Conservation (phyloP, 2,888 invertebrate species). For the Gymnoscelis rufifasciata region DNA sequence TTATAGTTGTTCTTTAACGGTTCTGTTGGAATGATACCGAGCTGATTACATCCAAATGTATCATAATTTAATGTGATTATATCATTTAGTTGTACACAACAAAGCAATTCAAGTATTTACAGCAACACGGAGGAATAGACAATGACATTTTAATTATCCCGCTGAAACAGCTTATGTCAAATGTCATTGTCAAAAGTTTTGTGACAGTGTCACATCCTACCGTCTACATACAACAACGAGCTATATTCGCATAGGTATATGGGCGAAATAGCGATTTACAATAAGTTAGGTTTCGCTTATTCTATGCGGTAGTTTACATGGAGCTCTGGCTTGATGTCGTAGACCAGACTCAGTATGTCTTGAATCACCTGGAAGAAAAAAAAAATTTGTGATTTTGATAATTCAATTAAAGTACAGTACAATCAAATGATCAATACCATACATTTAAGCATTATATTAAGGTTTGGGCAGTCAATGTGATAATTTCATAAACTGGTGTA, state of each 20-base stretch:
- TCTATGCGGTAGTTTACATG: conserved; percentile 89
- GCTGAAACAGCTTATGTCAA: conserved; percentile 16
- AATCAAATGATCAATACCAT: too few species aligned
- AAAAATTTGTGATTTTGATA: too few species aligned
- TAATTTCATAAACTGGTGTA: too few species aligned
- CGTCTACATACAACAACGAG: conserved; percentile 45
- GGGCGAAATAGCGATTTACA: conserved; percentile 27
- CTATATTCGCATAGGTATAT: conserved; percentile 45
- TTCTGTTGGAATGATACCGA: conserved; percentile 73
- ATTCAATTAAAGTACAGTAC: too few species aligned
- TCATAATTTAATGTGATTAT: conserved; percentile 24
- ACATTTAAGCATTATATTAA: too few species aligned
- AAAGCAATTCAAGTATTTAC: conserved; percentile 48
- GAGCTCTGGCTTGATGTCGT: conserved; percentile 94
- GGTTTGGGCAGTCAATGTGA: too few species aligned
- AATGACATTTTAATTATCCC: conserved; percentile 22
- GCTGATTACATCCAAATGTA: conserved; percentile 48
- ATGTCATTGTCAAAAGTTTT: conserved; percentile 25
- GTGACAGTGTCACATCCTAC: conserved; percentile 26
- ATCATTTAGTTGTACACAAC: conserved; percentile 31
- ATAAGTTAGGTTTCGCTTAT: conserved; percentile 35
- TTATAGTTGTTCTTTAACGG: conserved; percentile 52
- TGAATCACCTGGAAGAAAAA: conserved; percentile 82
- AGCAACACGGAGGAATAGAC: conserved; percentile 41
- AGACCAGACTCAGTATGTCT: conserved; percentile 90